Conservation (phyloP, 1,140 invertebrate species). For the Neodiprion pinetum region DNA sequence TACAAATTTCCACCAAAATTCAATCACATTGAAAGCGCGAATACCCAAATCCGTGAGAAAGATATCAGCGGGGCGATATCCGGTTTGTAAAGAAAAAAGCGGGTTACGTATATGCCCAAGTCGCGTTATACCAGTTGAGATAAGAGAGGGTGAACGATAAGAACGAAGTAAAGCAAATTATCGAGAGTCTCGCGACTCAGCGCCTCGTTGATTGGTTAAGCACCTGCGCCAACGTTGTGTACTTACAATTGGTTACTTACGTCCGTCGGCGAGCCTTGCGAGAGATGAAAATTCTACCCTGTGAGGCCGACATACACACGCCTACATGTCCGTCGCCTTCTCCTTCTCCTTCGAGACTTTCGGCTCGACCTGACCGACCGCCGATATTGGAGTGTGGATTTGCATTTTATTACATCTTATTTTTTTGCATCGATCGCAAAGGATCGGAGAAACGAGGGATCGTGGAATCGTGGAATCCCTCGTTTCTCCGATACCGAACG, state of each 20-base stretch:
- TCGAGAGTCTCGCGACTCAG: too few species aligned
- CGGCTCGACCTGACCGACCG: neutral
- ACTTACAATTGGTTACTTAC: too few species aligned
- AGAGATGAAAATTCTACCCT: neutral
- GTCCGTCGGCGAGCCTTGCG: neutral
- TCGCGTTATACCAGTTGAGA: too few species aligned
- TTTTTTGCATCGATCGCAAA: slow-evolving; percentile 7
- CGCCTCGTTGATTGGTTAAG: too few species aligned
- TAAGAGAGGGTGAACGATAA: too few species aligned
- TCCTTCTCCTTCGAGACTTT: slow-evolving; percentile 1
- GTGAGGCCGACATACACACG: neutral
- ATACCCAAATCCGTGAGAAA: neutral
- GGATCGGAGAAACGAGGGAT: neutral
- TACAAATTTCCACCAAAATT: neutral
- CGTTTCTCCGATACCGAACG: neutral
- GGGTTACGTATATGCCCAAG: too few species aligned
- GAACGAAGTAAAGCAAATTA: too few species aligned
- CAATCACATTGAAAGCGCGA: neutral
- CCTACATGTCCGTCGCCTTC: neutral
- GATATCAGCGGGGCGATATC: neutral
- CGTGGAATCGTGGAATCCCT: neutral
- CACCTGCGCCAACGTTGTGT: too few species aligned
- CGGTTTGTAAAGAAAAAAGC: too few species aligned
- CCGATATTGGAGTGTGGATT: slow-evolving; percentile 5
- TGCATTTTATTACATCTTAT: neutral